phyloP scores from a whole-genome alignment of 2,113 vertebrate species.

The Spilogale gracilis region DNA sequence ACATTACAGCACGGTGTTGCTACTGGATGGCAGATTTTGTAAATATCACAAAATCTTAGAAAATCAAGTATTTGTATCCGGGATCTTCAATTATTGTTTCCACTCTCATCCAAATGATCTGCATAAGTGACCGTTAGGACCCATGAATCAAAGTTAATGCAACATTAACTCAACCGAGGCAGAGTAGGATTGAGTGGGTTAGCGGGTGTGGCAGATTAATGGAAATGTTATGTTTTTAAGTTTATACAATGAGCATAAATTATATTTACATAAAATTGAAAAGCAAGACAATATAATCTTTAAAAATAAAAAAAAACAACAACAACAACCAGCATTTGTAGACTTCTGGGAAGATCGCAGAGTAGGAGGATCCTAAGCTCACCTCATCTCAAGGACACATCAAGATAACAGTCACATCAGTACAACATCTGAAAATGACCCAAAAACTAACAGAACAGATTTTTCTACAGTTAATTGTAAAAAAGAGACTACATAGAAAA shows the following conservation, averaged over 20 bases:
- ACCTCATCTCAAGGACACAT: not conserved
- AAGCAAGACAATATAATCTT: not conserved
- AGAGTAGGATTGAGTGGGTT: not conserved
- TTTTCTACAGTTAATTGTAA: not conserved
- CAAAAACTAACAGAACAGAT: not conserved
- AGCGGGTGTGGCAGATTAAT: not conserved
- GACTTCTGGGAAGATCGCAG: not conserved
- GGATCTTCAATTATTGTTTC: slow-evolving; percentile 53
- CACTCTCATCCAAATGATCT: slow-evolving; percentile 37
- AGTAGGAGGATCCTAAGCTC: not conserved
- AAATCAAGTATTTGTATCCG: slow-evolving; percentile 30
- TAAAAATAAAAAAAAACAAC: not conserved
- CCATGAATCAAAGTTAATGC: slow-evolving; percentile 40
- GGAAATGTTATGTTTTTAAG: slow-evolving; percentile 2
- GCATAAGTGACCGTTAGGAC: slow-evolving; percentile 11
- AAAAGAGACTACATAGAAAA: not conserved
- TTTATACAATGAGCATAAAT: not conserved
- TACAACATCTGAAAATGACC: not conserved
- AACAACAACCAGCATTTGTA: not conserved
- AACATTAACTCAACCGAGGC: not conserved
- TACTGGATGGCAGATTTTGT: not conserved
- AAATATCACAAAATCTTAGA: slow-evolving; percentile 5
- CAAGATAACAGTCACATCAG: not conserved
- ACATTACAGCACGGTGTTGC: not conserved
- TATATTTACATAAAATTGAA: not conserved